Evolutionary conservation across 2,113 vertebrate species (phyloP).

Genomic region (Prunella fulvescens): DNA sequence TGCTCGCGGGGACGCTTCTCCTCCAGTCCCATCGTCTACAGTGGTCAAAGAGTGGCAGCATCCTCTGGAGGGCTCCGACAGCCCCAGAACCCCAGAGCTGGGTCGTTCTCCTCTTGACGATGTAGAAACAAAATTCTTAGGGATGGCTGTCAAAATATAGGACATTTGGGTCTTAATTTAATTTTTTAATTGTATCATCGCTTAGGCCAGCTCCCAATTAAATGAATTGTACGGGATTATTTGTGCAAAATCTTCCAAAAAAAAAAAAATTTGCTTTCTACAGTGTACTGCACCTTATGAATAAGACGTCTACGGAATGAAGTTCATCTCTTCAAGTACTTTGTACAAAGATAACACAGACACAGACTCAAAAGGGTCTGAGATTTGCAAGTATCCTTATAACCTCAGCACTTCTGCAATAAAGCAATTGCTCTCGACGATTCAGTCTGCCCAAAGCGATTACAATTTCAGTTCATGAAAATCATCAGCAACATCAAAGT

Average conservation of each 20-base stretch:
- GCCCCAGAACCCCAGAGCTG: background rate
- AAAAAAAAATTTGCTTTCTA: slow-evolving; percentile 39
- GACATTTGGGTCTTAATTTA: slow-evolving; percentile 46
- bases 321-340: slow-evolving; percentile 87
- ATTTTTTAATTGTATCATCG: slow-evolving; percentile 18
- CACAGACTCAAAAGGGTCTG: slow-evolving; percentile 75
- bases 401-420: slow-evolving; percentile 74
- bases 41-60: slow-evolving; percentile 47
- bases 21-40: slow-evolving; percentile 23
- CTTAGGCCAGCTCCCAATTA: slow-evolving; percentile 45
- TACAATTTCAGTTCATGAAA: slow-evolving; percentile 76
- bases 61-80: background rate
- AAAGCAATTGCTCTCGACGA: slow-evolving; percentile 70
- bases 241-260: slow-evolving; percentile 61
- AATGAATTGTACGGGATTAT: slow-evolving; percentile 35
- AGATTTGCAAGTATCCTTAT: slow-evolving; percentile 67
- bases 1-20: background rate
- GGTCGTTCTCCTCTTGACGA: background rate
- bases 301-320: slow-evolving; percentile 74
- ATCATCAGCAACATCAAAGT: slow-evolving; percentile 77
- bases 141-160: slow-evolving; percentile 49
- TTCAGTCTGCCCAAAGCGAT: slow-evolving; percentile 74
- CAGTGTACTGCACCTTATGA: slow-evolving; percentile 62
- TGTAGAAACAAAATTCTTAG: slow-evolving; percentile 13
- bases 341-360: slow-evolving; percentile 77